Base-by-base conservation (phyloP, 2,113 vertebrate species). In the Gobio gobio region DNA sequence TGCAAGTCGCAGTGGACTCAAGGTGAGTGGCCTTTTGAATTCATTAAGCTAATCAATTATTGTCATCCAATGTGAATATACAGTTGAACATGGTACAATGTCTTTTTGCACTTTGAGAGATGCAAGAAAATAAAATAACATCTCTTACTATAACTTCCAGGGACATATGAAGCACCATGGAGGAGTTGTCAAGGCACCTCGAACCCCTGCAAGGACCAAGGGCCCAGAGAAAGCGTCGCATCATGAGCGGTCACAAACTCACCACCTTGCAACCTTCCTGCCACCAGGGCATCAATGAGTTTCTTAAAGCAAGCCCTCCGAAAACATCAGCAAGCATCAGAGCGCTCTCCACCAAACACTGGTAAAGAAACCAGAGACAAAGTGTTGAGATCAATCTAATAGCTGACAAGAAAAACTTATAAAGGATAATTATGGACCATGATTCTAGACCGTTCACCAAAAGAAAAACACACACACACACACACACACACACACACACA, bases 151-250 rank as follows among this genome's bases (percentile, higher is more conserved):
- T 68, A 5, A 82, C 22, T 16, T 76, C 33, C 86, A 95, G 94
- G 94, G 94, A 7, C 94, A 95, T 83, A 95, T 95, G 94, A 95
- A 95, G 82, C 94, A 95, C 72, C 94, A 95, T 45, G 92, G 93
- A 1, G 90, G 91, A 16, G 91, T 88, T 33, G 85, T 90, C 22
- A 95, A 94, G 91, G 59, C 92, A 20, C 76, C 90, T 9, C 93
- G 94, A 16, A 89, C 92, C 36, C 85, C 91, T 64, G 89, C 87
- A 20, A 90, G 93, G 56, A 90, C 89, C 26, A 91, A 92, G n/a
- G 90, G 91, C 1, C 29, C 90, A 61, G 93, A 94, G 7, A 86
- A 29, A 86, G 66, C 43, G 33, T 56, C 10, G 45, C 92, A 91
- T 33, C 89, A 89, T 26, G 85, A 91, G 26, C 87, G 92, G 20